A percentile compares a stretch with the other conserved stretches of the same genome.
These are phyloP conservation scores for Scelioninae gen. 1 DNA, from an alignment of 2,888 invertebrate genomes.

Conservation along the genomic window DNA sequence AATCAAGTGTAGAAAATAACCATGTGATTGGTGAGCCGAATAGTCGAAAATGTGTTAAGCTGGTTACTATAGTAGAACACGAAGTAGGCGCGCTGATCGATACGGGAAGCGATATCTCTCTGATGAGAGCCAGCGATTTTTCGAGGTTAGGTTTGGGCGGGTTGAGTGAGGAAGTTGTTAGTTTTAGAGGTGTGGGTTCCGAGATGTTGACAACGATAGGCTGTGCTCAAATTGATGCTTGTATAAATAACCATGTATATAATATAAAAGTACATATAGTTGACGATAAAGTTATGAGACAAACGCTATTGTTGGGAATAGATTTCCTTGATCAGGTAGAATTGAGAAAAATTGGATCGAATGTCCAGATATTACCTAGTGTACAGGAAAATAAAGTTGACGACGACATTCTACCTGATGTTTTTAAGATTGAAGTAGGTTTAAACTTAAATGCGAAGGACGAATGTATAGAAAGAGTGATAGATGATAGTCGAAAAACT, in stretches of 20 bases:
- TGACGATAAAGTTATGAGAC: conserved; percentile 36
- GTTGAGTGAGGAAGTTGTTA: conserved; percentile 9
- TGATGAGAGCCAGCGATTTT: conserved; percentile 35
- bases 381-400: conserved; percentile 10
- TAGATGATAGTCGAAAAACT: not conserved
- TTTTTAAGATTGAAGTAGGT: conserved; percentile 10
- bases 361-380: not conserved
- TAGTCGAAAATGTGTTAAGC: conserved; percentile 24
- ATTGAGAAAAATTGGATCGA: not conserved
- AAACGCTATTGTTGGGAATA: conserved; percentile 49
- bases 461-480: conserved; percentile 9
- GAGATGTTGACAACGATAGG: conserved; percentile 38
- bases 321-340: conserved; percentile 50
- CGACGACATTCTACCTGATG: conserved; percentile 10
- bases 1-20: conserved; percentile 6
- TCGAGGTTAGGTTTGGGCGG: conserved; percentile 25
- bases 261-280: conserved; percentile 50
- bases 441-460: not conserved
- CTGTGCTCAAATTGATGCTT: conserved; percentile 8
- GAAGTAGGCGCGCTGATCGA: conserved; percentile 33
- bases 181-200: conserved; percentile 42
- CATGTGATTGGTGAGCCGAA: not conserved
- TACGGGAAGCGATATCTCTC: conserved; percentile 54
- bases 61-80: conserved; percentile 1
- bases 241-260: conserved; percentile 45